phyloP scores from a whole-genome alignment of 1,140 invertebrate genomes.

The Zaprionus capensis region DNA sequence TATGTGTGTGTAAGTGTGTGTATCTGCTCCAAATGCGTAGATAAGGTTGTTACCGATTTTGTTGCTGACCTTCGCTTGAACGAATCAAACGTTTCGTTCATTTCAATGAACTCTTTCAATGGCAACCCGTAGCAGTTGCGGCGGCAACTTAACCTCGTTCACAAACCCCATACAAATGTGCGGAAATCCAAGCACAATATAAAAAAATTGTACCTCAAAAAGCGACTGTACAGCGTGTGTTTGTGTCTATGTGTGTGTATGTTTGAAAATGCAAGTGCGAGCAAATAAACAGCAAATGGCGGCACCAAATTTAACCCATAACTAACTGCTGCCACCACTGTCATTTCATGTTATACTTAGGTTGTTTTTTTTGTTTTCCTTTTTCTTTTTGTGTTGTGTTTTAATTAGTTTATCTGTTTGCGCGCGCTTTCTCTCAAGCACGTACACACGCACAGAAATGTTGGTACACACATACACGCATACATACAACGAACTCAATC shows the following conservation, averaged over 20 bases:
- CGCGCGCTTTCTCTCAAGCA: slow-evolving; percentile 74
- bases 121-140: slow-evolving; percentile 33
- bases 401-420: slow-evolving; percentile 57
- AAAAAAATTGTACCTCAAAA: background rate
- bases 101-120: slow-evolving; percentile 74
- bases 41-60: slow-evolving; percentile 55
- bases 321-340: slow-evolving; percentile 12
- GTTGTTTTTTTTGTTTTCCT: slow-evolving; percentile 32
- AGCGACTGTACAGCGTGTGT: background rate
- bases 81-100: slow-evolving; percentile 55
- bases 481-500: slow-evolving; percentile 32
- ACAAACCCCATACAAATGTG: slow-evolving; percentile 47
- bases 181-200: slow-evolving; percentile 38
- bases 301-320: slow-evolving; percentile 25
- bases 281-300: slow-evolving; percentile 21
- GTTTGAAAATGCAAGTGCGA: slow-evolving; percentile 10
- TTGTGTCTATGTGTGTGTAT: background rate
- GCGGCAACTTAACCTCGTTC: slow-evolving; percentile 57
- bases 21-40: slow-evolving; percentile 45
- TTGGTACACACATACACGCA: slow-evolving; percentile 29
- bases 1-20: background rate
- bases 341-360: slow-evolving; percentile 24
- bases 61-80: slow-evolving; percentile 65
- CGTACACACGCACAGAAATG: slow-evolving; percentile 24
- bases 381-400: slow-evolving; percentile 8